phyloP scores from a whole-genome alignment of 2,797 vertebrate species.

The Dipus sagitta region DNA sequence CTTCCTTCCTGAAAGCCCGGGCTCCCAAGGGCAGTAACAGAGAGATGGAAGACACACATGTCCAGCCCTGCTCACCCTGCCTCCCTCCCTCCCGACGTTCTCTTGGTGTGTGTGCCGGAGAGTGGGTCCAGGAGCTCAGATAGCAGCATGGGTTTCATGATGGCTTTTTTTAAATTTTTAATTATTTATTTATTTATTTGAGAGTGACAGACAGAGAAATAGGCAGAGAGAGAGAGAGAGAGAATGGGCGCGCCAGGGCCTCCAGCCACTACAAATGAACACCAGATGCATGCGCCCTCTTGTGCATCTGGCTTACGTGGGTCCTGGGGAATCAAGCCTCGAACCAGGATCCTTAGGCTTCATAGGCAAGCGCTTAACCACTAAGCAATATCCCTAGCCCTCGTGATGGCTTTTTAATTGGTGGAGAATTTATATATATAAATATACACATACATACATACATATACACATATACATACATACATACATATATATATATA shows the following conservation, averaged over 20 bases:
- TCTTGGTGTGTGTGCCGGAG: slow-evolving; percentile 72
- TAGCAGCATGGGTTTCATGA: slow-evolving; percentile 70
- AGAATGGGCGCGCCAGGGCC: no score
- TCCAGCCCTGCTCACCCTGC: slow-evolving; percentile 81
- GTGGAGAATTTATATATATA: slow-evolving; percentile 15
- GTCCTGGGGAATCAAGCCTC: no score
- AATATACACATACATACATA: not conserved
- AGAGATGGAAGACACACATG: slow-evolving; percentile 78
- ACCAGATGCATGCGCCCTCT: no score
- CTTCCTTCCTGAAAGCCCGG: slow-evolving; percentile 91
- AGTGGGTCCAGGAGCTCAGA: slow-evolving; percentile 61
- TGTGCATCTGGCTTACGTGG: no score
- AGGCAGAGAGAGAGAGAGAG: no score
- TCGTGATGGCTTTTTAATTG: slow-evolving; percentile 47
- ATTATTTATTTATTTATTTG: no score
- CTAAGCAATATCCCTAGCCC: no score
- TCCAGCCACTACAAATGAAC: no score
- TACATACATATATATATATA: not conserved
- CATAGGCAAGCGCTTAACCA: no score
- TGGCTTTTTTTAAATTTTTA: slow-evolving; percentile 30
- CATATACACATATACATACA: not conserved
- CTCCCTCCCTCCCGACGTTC: slow-evolving; percentile 72
- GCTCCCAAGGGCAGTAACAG: slow-evolving; percentile 84
- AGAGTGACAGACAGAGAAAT: no score
- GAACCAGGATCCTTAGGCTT: no score